These are phyloP conservation scores for Sarcophaga subvicina DNA, from an alignment of 2,888 invertebrate genomes.

Conservation along the genomic window DNA sequence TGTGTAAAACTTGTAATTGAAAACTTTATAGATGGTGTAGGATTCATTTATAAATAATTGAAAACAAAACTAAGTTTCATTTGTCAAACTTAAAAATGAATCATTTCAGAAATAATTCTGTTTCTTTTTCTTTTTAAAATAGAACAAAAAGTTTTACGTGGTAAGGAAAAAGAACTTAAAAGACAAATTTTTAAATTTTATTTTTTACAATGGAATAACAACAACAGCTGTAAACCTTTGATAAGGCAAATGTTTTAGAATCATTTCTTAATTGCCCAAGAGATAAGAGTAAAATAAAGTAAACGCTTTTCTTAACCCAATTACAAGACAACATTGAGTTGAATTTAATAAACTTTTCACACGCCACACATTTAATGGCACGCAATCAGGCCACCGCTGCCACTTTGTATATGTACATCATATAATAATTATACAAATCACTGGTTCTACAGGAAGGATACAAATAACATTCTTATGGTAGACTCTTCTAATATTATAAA, in stretches of 20 bases:
- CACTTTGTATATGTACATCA: neutral
- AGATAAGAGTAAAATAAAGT: conserved; percentile 22
- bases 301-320: conserved; percentile 46
- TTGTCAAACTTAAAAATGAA: neutral
- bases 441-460: conserved; percentile 36
- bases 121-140: neutral
- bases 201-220: neutral
- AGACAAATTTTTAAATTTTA: neutral
- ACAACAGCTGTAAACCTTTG: conserved; percentile 38
- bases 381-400: conserved; percentile 27
- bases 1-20: conserved; percentile 46
- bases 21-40: conserved; percentile 33
- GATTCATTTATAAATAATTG: conserved; percentile 37
- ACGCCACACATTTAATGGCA: conserved; percentile 55
- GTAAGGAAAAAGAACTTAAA: neutral
- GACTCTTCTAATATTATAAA: neutral
- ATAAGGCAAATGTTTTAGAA: conserved; percentile 46
- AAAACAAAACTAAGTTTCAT: neutral
- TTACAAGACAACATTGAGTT: conserved; percentile 40
- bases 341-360: conserved; percentile 49
- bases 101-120: neutral
- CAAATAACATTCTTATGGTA: conserved; percentile 35
- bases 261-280: conserved; percentile 4
- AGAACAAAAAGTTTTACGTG: too few relatives aligned
- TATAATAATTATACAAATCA: neutral